A percentile compares a stretch with the other conserved stretches of the same genome.
These are phyloP conservation scores for Drosophila sechellia DNA, from an alignment of 1,140 invertebrate genomes.

Conservation along the genomic window DNA sequence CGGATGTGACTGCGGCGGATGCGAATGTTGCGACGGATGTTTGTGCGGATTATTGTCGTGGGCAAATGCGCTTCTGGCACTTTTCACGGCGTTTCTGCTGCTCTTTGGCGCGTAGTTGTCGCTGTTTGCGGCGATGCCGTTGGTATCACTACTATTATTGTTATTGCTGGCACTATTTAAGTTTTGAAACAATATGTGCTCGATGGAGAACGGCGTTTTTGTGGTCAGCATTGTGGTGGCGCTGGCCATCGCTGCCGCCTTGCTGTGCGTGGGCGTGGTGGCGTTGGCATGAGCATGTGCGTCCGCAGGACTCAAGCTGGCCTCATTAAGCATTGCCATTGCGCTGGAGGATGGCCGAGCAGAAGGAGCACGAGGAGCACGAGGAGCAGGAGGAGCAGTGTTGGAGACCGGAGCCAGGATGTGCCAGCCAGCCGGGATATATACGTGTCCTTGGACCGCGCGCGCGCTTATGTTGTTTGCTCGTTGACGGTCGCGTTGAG, in stretches of 20 bases:
- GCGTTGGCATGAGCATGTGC: conserved; percentile 22
- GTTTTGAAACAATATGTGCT: conserved; percentile 84
- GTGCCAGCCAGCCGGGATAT: conserved; percentile 5
- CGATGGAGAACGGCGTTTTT: conserved; percentile 84
- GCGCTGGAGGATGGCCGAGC: conserved; percentile 6
- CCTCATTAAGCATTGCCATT: conserved; percentile 73
- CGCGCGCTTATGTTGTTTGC: conserved; percentile 77
- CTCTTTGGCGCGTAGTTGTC: conserved; percentile 29
- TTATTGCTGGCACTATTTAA: conserved; percentile 70
- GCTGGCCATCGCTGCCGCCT: conserved; percentile 29
- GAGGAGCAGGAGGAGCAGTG: neutral
- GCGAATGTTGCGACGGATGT: conserved; percentile 41
- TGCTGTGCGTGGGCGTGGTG: conserved; percentile 31
- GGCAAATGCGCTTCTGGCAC: conserved; percentile 30
- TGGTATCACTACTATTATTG: conserved; percentile 50
- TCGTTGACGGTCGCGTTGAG: conserved; percentile 84
- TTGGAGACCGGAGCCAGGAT: conserved; percentile 10
- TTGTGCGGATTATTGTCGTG: conserved; percentile 66
- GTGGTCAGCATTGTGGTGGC: conserved; percentile 72
- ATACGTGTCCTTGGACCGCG: conserved; percentile 36
- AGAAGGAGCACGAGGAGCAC: neutral
- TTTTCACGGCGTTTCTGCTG: conserved; percentile 53
- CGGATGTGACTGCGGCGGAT: conserved; percentile 25
- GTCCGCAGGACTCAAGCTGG: conserved; percentile 53
- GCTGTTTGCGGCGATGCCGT: conserved; percentile 32